Evolutionary conservation across 2,113 vertebrate species (phyloP).

Genomic region (Coracopsis vasa): DNA sequence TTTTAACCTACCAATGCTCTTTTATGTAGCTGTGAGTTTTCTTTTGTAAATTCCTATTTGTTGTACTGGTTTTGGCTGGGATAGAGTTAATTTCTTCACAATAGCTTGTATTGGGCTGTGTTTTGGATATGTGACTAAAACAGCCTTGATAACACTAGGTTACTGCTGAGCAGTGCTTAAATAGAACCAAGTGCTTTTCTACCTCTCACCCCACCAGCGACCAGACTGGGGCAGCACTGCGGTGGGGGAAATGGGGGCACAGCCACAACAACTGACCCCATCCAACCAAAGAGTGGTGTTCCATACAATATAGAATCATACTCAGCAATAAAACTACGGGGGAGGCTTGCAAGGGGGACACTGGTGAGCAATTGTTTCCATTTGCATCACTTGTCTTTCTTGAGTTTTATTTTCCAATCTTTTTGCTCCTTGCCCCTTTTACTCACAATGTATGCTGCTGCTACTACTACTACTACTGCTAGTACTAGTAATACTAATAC

Average conservation of each 20-base stretch:
- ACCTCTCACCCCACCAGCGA: not conserved
- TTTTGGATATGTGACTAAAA: not conserved
- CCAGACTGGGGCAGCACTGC: not conserved
- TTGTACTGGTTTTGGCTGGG: not conserved
- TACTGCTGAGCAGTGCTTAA: not conserved
- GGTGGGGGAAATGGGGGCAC: too few species aligned
- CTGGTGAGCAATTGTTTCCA: not conserved
- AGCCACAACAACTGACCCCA: not conserved
- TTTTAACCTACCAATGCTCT: not conserved
- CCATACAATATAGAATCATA: not conserved
- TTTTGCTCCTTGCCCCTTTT: not conserved
- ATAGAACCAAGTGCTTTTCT: not conserved
- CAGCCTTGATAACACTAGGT: too few species aligned
- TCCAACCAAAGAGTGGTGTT: not conserved
- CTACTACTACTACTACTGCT: too few species aligned
- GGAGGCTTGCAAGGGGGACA: accelerated
- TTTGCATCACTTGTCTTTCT: not conserved
- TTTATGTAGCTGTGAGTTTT: not conserved
- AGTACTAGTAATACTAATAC: too few species aligned
- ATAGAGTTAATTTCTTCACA: not conserved
- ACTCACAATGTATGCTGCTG: not conserved
- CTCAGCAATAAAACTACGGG: not conserved
- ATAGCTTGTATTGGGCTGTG: not conserved
- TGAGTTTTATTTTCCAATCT: not conserved
- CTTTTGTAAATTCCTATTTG: not conserved